These are phyloP conservation scores for Echinops telfairi DNA, from an alignment of 2,113 vertebrate genomes.

Conservation along the genomic window DNA sequence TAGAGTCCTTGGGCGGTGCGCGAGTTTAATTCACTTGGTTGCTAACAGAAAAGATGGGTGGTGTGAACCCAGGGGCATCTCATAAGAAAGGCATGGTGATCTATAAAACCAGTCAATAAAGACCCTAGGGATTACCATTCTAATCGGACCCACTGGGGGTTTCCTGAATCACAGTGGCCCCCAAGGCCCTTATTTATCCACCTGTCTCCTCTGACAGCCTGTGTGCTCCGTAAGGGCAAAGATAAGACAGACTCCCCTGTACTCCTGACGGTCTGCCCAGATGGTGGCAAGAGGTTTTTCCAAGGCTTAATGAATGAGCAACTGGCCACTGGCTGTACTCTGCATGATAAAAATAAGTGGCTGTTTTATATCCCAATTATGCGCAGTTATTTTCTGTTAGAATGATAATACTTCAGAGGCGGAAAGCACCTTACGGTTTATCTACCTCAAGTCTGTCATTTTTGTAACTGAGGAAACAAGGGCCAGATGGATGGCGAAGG, in stretches of 20 bases:
- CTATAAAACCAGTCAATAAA: neutral
- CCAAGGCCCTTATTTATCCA: accelerated
- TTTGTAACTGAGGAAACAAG: neutral
- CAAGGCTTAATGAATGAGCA: neutral
- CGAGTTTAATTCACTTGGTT: neutral
- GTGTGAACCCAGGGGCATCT: neutral
- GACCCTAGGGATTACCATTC: neutral
- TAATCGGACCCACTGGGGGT: neutral
- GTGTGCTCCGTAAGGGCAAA: neutral
- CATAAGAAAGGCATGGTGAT: neutral
- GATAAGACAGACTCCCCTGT: neutral
- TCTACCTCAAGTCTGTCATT: neutral
- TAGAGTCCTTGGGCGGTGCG: neutral
- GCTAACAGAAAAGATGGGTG: neutral
- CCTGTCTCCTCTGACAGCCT: neutral
- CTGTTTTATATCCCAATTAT: neutral
- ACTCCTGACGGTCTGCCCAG: neutral
- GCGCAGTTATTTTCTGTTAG: neutral
- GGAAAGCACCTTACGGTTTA: neutral
- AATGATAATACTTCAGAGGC: slow-evolving; percentile 15
- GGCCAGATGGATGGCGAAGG: too few relatives aligned
- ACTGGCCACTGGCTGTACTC: neutral
- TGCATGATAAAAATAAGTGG: slow-evolving; percentile 3
- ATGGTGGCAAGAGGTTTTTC: neutral
- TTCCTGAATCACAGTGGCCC: neutral